Percentiles rank a stretch among this genome's conserved stretches.
phyloP scores from a whole-genome alignment of 2,797 vertebrate species.

The Rhabdophis nuchalis region DNA sequence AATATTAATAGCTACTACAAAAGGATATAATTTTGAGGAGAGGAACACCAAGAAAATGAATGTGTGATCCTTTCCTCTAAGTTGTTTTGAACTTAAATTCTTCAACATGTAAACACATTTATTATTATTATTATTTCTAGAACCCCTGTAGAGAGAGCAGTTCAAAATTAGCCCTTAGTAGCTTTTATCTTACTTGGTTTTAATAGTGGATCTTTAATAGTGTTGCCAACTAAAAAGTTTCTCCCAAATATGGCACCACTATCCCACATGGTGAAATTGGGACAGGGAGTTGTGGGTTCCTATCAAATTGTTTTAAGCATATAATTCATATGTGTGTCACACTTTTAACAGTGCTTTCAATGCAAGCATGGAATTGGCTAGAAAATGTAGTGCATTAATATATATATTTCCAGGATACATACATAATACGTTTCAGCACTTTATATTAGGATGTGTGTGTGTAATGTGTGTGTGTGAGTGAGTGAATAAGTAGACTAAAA shows the following conservation, averaged over 20 bases:
- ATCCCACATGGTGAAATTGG: not conserved
- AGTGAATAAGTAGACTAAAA: not conserved
- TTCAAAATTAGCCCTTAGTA: not conserved
- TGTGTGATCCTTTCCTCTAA: not conserved
- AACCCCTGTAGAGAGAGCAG: not conserved
- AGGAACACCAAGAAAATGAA: not conserved
- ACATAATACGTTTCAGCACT: not conserved
- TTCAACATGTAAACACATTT: not conserved
- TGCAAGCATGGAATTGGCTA: not conserved
- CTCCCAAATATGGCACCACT: no score
- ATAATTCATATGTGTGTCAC: not conserved
- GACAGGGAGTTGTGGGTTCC: not conserved
- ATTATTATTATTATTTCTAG: no score
- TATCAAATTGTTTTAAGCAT: not conserved
- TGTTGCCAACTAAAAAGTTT: not conserved
- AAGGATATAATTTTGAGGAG: not conserved
- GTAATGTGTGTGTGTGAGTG: not conserved
- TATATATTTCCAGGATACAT: not conserved
- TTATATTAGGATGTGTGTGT: not conserved
- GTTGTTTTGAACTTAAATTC: not conserved
- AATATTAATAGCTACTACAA: not conserved
- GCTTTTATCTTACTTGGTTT: not conserved
- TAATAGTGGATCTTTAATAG: not conserved
- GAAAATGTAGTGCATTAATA: not conserved
- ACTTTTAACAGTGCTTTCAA: not conserved